Percentiles rank a stretch among this genome's conserved stretches.
These are phyloP conservation scores for Zeugodacus cucurbitae DNA, from an alignment of 1,140 invertebrate species.

Conservation along the genomic window DNA sequence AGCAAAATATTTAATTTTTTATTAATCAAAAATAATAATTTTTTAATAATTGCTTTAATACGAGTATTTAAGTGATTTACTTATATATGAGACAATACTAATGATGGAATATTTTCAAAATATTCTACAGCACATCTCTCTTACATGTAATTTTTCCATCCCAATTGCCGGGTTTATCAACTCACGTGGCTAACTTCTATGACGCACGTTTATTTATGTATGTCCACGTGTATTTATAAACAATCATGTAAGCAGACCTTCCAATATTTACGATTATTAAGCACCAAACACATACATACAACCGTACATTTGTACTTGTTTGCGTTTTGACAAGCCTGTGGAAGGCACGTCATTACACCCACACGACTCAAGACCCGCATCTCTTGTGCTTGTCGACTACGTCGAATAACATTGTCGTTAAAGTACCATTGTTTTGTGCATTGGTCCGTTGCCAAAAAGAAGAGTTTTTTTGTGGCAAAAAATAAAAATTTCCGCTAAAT, in stretches of 20 bases:
- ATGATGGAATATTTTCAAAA: not conserved
- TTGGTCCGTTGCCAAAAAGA: not conserved
- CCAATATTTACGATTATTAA: not conserved
- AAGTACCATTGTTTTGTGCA: not conserved
- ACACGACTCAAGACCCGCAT: not conserved
- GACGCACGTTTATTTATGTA: conserved; percentile 1
- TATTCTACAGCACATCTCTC: not conserved
- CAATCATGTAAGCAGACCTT: not conserved
- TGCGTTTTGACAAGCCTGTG: not conserved
- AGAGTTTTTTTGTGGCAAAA: not conserved
- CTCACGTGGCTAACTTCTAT: not conserved
- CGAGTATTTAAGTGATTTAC: too few relatives aligned
- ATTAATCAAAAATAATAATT: too few relatives aligned
- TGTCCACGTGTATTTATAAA: not conserved
- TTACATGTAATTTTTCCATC: not conserved
- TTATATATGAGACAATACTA: not conserved
- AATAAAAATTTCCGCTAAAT: not conserved
- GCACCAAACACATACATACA: not conserved
- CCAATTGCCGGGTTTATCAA: not conserved
- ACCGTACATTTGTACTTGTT: not conserved
- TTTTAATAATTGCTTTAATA: not conserved
- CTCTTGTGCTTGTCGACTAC: not conserved
- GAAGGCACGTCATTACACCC: not conserved
- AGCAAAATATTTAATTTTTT: too few relatives aligned
- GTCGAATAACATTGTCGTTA: not conserved